Evolutionary conservation across 2,113 vertebrate species (phyloP), one percentile per base, ranked within the genome.

Genomic region (Tragelaphus buxtoni): DNA sequence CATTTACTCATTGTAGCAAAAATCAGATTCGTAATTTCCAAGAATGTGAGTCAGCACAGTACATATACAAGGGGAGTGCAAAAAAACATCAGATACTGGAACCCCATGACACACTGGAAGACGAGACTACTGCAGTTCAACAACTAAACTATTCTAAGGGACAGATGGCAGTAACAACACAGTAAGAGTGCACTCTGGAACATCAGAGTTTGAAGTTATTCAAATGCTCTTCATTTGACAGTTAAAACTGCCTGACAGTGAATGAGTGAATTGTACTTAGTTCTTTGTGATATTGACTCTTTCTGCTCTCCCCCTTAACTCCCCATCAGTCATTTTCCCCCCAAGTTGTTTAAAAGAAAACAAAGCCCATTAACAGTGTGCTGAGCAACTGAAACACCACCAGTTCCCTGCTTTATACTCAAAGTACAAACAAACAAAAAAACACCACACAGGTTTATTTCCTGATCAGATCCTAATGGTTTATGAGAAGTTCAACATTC

Each of bases 401-500:
- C 30, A 39, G 17, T 28, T 32, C 83, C 87, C 26, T 1, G 39
- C 65, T 88, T 56, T 32, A 51, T 51, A 85, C 58, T 61, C 8
- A 79, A 60, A 84, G 77, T 65, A 39, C 18, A 39, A 74, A 74
- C 26, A 72, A 32, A 63, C n/a, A 65, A 72, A 3, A 55, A 51
- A 42, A 42, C 1, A 42, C 4, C 42, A 42, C 42, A 42, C 42
- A 92, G 42, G 11, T 45, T 88, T 88, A 49, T 69, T 92, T 95
- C 77, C 51, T 72, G 65, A 35, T 83, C 45, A 56, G 17, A 87
- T 60, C 26, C 90, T 49, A 60, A 30, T 9, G 32, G 11, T 10
- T 83, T 90, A 47, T 55, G 60, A 63, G 69, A 92, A 87, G 11
- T 69, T 94, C 22, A 90, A 77, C 22, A 61, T 79, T 74, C 53